Percentiles rank a stretch among this genome's conserved stretches.
Evolutionary conservation across 92 coral and sea anemone species (phyloP).

Genomic region (Pocillopora grandis): DNA sequence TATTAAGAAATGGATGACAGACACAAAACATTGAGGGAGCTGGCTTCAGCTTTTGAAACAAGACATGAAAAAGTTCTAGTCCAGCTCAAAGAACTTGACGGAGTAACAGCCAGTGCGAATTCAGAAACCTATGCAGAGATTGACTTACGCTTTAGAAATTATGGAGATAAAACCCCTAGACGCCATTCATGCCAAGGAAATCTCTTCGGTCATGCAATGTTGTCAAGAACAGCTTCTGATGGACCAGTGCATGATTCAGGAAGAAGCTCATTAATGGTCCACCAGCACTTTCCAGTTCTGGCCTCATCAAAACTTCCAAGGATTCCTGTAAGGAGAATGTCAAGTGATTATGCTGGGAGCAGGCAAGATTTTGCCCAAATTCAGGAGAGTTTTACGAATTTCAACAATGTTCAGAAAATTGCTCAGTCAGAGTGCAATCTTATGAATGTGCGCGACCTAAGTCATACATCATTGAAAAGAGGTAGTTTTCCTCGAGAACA

Average conservation of each 20-base stretch:
- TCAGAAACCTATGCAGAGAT: not conserved
- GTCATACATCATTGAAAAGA: not conserved
- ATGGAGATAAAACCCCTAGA: not conserved
- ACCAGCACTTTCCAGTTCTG: no score
- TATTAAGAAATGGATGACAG: not conserved
- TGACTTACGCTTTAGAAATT: not conserved
- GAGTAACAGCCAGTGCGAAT: not conserved
- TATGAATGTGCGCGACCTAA: not conserved
- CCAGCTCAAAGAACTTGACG: conserved; percentile 9
- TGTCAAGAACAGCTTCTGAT: conserved; percentile 1
- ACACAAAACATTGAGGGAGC: not conserved
- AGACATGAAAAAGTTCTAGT: conserved; percentile 1
- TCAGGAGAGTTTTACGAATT: not conserved
- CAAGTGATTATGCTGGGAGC: not conserved
- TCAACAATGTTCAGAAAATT: not conserved
- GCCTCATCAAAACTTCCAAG: conserved; percentile 5
- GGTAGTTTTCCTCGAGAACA: not conserved
- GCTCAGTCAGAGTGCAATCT: not conserved
- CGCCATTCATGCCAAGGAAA: not conserved
- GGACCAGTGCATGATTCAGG: not conserved
- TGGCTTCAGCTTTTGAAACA: not conserved
- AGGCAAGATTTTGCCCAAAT: not conserved
- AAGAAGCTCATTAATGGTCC: not conserved
- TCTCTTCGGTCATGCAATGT: not conserved
- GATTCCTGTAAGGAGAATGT: conserved; percentile 1